A percentile compares a stretch with the other conserved stretches of the same genome.
Conservation (phyloP, 2,888 invertebrate species). For the Phrixothrix hirtus region DNA sequence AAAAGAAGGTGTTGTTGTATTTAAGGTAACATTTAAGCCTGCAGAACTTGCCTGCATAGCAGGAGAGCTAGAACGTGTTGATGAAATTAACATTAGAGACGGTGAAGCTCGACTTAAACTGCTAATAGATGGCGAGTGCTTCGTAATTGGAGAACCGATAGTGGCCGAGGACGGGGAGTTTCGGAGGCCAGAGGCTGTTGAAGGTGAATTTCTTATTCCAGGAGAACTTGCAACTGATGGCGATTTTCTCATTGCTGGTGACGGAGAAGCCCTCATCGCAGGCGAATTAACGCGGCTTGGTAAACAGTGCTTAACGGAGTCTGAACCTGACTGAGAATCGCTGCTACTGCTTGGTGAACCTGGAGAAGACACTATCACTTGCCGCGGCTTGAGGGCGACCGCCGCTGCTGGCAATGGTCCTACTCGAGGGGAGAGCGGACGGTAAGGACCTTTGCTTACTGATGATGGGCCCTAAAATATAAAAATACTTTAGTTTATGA, state of each 20-base stretch:
- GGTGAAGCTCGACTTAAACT: slow-evolving; percentile 57
- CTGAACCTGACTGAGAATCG: slow-evolving; percentile 79
- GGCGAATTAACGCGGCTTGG: slow-evolving; percentile 54
- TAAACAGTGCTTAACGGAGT: slow-evolving; percentile 69
- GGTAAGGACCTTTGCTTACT: slow-evolving; percentile 73
- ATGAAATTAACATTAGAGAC: slow-evolving; percentile 42
- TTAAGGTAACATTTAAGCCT: slow-evolving; percentile 65
- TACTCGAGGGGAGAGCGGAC: slow-evolving; percentile 70
- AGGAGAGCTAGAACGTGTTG: slow-evolving; percentile 51
- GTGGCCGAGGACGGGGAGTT: slow-evolving; percentile 48
- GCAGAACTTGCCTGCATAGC: slow-evolving; percentile 63
- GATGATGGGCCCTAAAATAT: slow-evolving; percentile 66
- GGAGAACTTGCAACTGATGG: slow-evolving; percentile 39
- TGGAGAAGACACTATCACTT: slow-evolving; percentile 74
- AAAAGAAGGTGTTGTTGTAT: slow-evolving; percentile 54
- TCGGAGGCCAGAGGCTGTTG: slow-evolving; percentile 50
- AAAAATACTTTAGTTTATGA: too few species aligned
- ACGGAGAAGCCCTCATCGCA: slow-evolving; percentile 56
- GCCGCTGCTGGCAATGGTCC: slow-evolving; percentile 59
- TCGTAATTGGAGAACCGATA: slow-evolving; percentile 52
- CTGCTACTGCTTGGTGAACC: slow-evolving; percentile 87
- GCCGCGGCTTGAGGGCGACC: slow-evolving; percentile 51
- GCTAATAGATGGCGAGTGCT: slow-evolving; percentile 49
- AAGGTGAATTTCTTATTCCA: slow-evolving; percentile 48
- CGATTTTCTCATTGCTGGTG: slow-evolving; percentile 42